Conservation (phyloP, 1,140 invertebrate genomes). For the Eumeta japonica region DNA sequence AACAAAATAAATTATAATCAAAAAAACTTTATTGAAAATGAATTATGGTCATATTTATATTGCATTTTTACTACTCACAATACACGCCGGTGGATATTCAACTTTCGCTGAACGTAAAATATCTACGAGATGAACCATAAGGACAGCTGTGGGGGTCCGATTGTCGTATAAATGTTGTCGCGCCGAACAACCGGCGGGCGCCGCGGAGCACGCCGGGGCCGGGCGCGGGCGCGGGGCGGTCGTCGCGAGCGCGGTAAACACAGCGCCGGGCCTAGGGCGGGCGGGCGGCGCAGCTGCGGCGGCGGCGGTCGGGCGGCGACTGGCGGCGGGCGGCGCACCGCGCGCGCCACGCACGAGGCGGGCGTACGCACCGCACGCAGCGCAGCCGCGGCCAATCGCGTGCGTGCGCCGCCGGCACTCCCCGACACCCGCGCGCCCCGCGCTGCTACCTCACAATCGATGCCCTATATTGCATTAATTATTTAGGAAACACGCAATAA, state of each 20-base stretch:
- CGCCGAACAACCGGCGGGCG: too few relatives aligned
- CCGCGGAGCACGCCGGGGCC: conserved; percentile 22
- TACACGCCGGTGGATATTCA: conserved; percentile 56
- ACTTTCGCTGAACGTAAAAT: conserved; percentile 57
- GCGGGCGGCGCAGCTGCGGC: conserved; percentile 9
- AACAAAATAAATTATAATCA: too few relatives aligned
- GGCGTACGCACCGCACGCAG: conserved; percentile 53
- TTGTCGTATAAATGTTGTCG: conserved; percentile 33
- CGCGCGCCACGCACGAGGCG: conserved; percentile 46
- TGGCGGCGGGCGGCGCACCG: conserved; percentile 38
- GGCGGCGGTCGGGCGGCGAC: conserved; percentile 31
- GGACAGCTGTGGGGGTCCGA: conserved; percentile 50
- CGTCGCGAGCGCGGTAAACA: conserved; percentile 20
- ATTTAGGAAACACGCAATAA: conserved; percentile 59
- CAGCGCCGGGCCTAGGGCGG: not conserved
- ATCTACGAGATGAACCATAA: conserved; percentile 61
- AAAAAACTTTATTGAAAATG: too few relatives aligned
- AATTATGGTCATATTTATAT: too few relatives aligned
- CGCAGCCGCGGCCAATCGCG: conserved; percentile 46
- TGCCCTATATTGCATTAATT: conserved; percentile 60
- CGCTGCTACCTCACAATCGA: conserved; percentile 55
- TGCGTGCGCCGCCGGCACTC: conserved; percentile 54
- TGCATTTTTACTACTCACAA: too few relatives aligned
- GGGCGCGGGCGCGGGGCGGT: conserved; percentile 14
- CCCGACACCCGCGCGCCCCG: conserved; percentile 36